phyloP scores from a whole-genome alignment of 1,140 invertebrate species.

The Drosophila novamexicana region DNA sequence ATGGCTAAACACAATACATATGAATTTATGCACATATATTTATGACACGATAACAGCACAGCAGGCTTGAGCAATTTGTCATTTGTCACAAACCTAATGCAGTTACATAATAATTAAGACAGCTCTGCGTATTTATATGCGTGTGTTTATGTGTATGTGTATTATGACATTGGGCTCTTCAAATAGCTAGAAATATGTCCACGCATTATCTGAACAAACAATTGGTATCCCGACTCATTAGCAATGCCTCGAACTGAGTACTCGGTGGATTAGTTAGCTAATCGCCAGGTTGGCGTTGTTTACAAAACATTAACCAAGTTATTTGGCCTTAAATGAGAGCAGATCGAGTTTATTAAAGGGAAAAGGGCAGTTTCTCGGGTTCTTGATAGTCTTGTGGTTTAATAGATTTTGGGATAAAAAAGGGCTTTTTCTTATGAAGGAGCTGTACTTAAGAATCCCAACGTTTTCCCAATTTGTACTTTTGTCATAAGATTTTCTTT shows the following conservation, averaged over 20 bases:
- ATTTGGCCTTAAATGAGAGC: background rate
- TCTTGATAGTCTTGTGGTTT: background rate
- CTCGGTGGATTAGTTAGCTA: background rate
- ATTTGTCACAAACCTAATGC: slow-evolving; percentile 75
- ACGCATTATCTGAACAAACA: slow-evolving; percentile 23
- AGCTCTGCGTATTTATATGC: slow-evolving; percentile 16
- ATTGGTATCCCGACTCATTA: slow-evolving; percentile 18
- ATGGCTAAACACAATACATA: background rate
- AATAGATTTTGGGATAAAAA: too few species aligned
- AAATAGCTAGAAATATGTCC: background rate
- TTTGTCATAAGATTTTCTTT: too few species aligned
- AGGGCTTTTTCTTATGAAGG: too few species aligned
- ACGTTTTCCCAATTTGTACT: too few species aligned
- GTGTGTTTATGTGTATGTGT: background rate
- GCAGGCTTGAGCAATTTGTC: slow-evolving; percentile 65
- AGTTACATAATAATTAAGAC: slow-evolving; percentile 76
- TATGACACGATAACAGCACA: slow-evolving; percentile 19
- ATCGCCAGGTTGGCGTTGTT: slow-evolving; percentile 22
- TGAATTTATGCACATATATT: slow-evolving; percentile 6
- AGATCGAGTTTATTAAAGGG: background rate
- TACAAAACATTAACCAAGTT: background rate
- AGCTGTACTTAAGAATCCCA: too few species aligned
- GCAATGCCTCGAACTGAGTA: background rate
- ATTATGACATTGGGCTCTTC: background rate
- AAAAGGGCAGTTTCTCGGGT: background rate